Evolutionary conservation across 2,888 invertebrate genomes (phyloP).

Genomic region (Euproctis similis): DNA sequence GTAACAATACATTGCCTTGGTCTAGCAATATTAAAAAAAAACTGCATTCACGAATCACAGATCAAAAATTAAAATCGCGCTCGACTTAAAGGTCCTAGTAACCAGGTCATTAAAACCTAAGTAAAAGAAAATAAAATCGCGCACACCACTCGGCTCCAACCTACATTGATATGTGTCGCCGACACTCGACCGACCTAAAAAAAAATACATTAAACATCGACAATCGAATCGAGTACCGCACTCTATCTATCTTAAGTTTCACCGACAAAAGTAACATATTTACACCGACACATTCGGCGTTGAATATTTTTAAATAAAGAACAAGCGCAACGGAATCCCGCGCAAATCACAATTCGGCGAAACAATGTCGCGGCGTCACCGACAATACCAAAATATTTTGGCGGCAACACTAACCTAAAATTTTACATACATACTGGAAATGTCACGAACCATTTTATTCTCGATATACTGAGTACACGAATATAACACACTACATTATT

Average conservation of each 20-base stretch:
- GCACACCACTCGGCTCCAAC: conserved; percentile 38
- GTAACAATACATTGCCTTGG: conserved; percentile 24
- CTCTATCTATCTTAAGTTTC: conserved; percentile 4
- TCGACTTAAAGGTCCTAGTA: no score
- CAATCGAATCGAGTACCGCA: conserved; percentile 2
- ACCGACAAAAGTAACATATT: background rate
- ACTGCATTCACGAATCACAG: conserved; percentile 65
- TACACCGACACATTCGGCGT: conserved; percentile 7
- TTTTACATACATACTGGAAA: conserved; percentile 59
- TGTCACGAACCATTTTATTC: conserved; percentile 70
- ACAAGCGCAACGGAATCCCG: no score
- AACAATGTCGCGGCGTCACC: conserved; percentile 2
- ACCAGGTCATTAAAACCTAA: no score
- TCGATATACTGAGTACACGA: conserved; percentile 58
- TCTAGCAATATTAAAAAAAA: conserved; percentile 33
- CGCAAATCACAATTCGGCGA: no score
- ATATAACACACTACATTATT: conserved; percentile 34
- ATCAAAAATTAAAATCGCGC: no score
- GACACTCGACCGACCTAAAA: conserved; percentile 17
- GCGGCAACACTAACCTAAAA: conserved; percentile 32
- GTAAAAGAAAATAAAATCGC: conserved; percentile 34
- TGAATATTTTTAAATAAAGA: conserved; percentile 7
- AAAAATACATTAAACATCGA: conserved; percentile 6
- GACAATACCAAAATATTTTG: conserved; percentile 1
- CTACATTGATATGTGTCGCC: conserved; percentile 57